These are phyloP conservation scores for Protosalanx chinensis DNA, from an alignment of 2,797 vertebrate species.

Conservation along the genomic window DNA sequence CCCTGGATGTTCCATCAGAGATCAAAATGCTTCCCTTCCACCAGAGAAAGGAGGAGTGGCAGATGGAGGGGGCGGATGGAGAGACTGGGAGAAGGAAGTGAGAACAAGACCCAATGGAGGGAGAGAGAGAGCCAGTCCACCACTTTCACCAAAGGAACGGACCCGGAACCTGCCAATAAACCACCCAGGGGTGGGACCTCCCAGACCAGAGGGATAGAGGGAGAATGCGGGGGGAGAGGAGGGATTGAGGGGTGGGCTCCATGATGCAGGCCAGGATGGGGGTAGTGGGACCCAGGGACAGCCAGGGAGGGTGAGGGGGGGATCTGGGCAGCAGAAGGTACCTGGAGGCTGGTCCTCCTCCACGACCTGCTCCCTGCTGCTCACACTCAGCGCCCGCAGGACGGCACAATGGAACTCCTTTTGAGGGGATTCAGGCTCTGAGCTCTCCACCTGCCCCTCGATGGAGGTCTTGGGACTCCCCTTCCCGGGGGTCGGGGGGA, in stretches of 20 bases:
- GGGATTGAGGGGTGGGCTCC: neutral
- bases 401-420: slow-evolving; percentile 81
- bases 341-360: slow-evolving; percentile 64
- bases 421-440: slow-evolving; percentile 65
- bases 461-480: neutral
- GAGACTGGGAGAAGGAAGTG: slow-evolving; percentile 29
- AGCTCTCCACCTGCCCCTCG: slow-evolving; percentile 39
- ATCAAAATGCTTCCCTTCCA: slow-evolving; percentile 5
- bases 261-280: slow-evolving; percentile 2
- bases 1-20: neutral
- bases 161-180: slow-evolving; percentile 10
- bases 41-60: slow-evolving; percentile 8
- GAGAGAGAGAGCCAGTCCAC: slow-evolving; percentile 18
- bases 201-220: slow-evolving; percentile 35
- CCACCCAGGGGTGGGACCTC: slow-evolving; percentile 27
- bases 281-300: neutral
- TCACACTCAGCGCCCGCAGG: slow-evolving; percentile 75
- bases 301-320: too few species aligned
- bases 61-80: slow-evolving; percentile 12
- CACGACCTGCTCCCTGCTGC: slow-evolving; percentile 59
- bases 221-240: neutral
- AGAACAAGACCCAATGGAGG: slow-evolving; percentile 15
- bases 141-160: slow-evolving; percentile 31
- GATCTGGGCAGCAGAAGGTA: slow-evolving; percentile 50
- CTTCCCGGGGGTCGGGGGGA: slow-evolving; percentile 20